Conservation (phyloP, 2,113 vertebrate species). For the Prietella phreatophila region DNA sequence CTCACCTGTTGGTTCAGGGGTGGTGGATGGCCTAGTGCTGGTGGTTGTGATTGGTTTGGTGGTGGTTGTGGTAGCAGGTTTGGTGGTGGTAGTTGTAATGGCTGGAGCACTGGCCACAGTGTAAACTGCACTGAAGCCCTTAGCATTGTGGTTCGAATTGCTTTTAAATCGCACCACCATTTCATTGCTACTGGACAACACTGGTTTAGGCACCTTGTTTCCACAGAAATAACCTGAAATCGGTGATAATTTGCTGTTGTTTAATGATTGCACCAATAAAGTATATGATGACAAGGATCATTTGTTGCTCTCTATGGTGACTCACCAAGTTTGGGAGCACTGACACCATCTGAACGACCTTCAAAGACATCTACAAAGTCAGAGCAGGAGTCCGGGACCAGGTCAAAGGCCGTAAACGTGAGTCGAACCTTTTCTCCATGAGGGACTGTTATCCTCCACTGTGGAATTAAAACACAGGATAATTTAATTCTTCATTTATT, state of each 20-base stretch:
- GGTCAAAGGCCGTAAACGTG: conserved; percentile 70
- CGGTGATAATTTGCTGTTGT: conserved; percentile 4
- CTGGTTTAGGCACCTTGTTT: conserved; percentile 48
- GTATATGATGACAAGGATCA: not conserved
- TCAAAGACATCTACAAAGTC: conserved; percentile 74
- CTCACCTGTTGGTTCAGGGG: conserved; percentile 24
- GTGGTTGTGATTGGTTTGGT: not conserved
- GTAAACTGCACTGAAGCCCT: conserved; percentile 70
- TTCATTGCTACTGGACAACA: conserved; percentile 62
- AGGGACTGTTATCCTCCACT: conserved; percentile 69
- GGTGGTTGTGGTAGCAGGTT: conserved; percentile 7
- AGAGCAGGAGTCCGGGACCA: conserved; percentile 68
- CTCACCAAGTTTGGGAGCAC: conserved; percentile 62
- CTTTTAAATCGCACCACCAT: conserved; percentile 72
- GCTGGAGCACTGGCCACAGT: conserved; percentile 60
- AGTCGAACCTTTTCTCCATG: conserved; percentile 63
- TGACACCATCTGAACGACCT: conserved; percentile 50
- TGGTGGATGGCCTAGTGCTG: not conserved
- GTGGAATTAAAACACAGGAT: conserved; percentile 25
- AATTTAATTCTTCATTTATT: not conserved
- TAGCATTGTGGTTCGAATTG: conserved; percentile 59
- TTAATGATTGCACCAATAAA: not conserved
- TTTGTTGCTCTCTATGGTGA: not conserved
- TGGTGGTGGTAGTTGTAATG: conserved; percentile 43
- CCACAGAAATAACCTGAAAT: conserved; percentile 67